Percentiles rank a stretch among this genome's conserved stretches.
phyloP scores from a whole-genome alignment of 2,797 vertebrate genomes.

The Gallinago nigripennis region DNA sequence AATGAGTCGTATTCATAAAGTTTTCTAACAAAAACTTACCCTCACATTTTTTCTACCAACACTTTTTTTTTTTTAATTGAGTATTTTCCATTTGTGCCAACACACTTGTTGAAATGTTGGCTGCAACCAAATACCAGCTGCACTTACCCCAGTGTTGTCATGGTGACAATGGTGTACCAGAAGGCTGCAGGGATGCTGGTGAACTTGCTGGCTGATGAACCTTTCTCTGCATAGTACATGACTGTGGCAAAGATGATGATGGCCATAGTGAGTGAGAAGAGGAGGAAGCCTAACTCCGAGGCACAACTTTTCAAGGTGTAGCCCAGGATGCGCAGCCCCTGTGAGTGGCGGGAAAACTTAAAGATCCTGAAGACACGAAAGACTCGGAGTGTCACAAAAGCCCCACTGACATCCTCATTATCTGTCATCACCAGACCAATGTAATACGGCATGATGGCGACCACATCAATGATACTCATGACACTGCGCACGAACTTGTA shows the following conservation, averaged over 20 bases:
- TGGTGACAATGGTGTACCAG: slow-evolving; percentile 99
- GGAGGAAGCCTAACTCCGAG: slow-evolving; percentile 93
- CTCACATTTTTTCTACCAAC: not conserved
- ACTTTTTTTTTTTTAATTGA: not conserved
- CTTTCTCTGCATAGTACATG: slow-evolving; percentile 98
- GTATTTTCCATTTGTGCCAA: not conserved
- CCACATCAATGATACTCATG: slow-evolving; percentile 97
- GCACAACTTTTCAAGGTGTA: slow-evolving; percentile 96
- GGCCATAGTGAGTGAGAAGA: slow-evolving; percentile 97
- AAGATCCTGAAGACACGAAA: slow-evolving; percentile 98
- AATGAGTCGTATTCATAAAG: not conserved
- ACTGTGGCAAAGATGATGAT: slow-evolving; percentile 98
- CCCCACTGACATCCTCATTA: slow-evolving; percentile 97
- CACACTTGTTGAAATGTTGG: slow-evolving; percentile 26
- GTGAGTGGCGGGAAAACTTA: slow-evolving; percentile 97
- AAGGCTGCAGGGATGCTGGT: slow-evolving; percentile 97
- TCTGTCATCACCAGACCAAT: slow-evolving; percentile 95
- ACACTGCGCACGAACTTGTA: slow-evolving; percentile 92
- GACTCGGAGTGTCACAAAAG: slow-evolving; percentile 94
- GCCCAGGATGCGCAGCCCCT: slow-evolving; percentile 93
- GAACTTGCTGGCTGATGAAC: slow-evolving; percentile 92
- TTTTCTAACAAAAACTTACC: not conserved
- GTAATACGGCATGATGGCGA: slow-evolving; percentile 98
- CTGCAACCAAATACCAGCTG: slow-evolving; percentile 36
- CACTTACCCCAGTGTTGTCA: slow-evolving; percentile 97